Evolutionary conservation across 2,113 vertebrate genomes (phyloP), one percentile per base, ranked within the genome.

Genomic region (Nyctereutes procyonoides): DNA sequence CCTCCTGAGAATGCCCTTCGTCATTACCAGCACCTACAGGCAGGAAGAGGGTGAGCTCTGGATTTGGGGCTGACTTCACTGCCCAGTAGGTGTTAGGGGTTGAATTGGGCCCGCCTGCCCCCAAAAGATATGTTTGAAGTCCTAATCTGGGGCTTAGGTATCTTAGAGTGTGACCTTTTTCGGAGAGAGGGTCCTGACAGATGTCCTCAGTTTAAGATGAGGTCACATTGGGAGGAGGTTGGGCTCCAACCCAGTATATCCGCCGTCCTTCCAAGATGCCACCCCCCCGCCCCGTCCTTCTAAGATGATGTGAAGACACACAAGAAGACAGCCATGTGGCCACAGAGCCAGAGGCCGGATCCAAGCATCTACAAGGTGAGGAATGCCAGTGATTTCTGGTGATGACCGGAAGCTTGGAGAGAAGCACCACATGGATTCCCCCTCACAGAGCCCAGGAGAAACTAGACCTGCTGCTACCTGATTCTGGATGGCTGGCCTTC

Each of bases 251-350:
- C 35, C 43, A 30, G 2, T 3, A 16, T 24, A 6, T 32, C 65
- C 7, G 55, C 7, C 14, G 19, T 55, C 51, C 38, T 19, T 3
- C 43, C 7, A 8, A 43, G 43, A 43, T 2, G 28, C 28, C 67
- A n/a, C n/a, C n/a, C n/a, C n/a, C n/a, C n/a, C n/a, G n/a, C 6
- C 38, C 6, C 10, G 17, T 58, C 53, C 43, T 24, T 3, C 22
- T 43, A 73, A 51, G 91, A 60, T 0, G 1, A 20, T 5, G 13
- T 30, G 60, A 93, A 55, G 32, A 67, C 8, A 12, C 58, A 12
- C 0, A 0, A 30, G 15, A 43, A 76, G 80, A n/a, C 0, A 8
- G 30, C 32, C 67, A 3, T 0, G 22, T 11, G 77, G 35, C 14
- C 0, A 6, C 0, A 32, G 56, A 19, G 20, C 53, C 53, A 11